Evolutionary conservation across 2,797 vertebrate species (phyloP).

Genomic region (Sebastes matsubarae): DNA sequence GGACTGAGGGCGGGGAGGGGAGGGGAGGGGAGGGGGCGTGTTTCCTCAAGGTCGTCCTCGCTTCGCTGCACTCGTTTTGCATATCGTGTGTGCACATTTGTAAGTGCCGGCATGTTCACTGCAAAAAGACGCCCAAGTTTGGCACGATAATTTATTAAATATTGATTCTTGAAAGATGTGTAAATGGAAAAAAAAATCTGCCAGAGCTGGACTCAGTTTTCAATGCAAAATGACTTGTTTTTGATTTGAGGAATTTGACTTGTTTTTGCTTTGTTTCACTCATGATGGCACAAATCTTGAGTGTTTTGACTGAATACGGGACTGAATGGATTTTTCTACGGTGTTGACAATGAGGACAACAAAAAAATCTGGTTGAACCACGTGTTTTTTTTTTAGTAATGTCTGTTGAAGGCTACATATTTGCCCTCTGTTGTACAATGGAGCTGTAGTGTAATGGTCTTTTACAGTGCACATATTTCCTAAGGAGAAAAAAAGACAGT

Average conservation of each 20-base stretch:
- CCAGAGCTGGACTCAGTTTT: neutral
- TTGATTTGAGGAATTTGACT: neutral
- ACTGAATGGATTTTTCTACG: neutral
- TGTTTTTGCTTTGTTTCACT: neutral
- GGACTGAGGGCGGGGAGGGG: constrained; percentile 37
- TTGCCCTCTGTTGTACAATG: neutral
- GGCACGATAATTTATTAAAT: neutral
- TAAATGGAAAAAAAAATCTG: neutral
- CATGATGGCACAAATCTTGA: neutral
- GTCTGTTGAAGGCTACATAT: neutral
- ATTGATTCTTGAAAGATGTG: neutral
- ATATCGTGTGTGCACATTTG: constrained; percentile 10
- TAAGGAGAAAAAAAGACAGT: neutral
- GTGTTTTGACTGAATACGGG: neutral
- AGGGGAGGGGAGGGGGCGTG: constrained; percentile 26
- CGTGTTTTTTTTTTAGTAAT: neutral
- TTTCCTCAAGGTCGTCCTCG: constrained; percentile 72
- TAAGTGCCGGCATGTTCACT: neutral
- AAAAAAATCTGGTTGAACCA: neutral
- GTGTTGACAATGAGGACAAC: neutral
- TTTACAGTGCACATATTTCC: neutral
- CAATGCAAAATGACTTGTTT: neutral
- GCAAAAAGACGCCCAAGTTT: neutral
- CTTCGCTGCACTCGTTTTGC: constrained; percentile 38
- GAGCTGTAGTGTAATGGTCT: neutral